phyloP scores from a whole-genome alignment of 2,888 invertebrate species.

The Amblyteles armatorius region DNA sequence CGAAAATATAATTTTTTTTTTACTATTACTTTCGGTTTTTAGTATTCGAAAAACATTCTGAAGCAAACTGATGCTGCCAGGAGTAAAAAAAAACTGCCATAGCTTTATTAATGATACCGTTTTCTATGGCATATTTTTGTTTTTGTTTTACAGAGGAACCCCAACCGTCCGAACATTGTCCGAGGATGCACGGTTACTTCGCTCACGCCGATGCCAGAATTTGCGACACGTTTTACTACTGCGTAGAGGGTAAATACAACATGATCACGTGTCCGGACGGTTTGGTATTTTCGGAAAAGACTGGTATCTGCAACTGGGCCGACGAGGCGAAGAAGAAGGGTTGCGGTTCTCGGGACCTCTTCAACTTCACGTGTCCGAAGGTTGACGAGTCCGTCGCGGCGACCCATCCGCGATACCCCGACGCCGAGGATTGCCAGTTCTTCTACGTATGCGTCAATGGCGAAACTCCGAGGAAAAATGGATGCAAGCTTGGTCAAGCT shows the following conservation, averaged over 20 bases:
- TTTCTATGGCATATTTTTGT: background rate
- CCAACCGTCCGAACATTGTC: constrained; percentile 90
- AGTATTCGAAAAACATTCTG: no score
- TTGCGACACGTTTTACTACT: constrained; percentile 95
- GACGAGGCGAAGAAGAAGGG: constrained; percentile 95
- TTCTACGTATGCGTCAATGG: constrained; percentile 97
- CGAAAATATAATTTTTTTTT: no score
- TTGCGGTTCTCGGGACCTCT: constrained; percentile 94
- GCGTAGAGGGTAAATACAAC: constrained; percentile 95
- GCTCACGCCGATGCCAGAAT: constrained; percentile 91
- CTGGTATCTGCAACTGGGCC: constrained; percentile 96
- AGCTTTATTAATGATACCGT: background rate
- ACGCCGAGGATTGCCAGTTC: constrained; percentile 95
- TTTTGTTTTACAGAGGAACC: constrained; percentile 84
- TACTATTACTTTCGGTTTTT: no score
- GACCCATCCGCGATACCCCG: constrained; percentile 94
- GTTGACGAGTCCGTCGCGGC: constrained; percentile 90
- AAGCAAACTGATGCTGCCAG: no score
- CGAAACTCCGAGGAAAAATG: constrained; percentile 92
- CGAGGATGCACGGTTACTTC: constrained; percentile 94
- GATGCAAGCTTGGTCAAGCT: constrained; percentile 95
- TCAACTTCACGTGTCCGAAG: constrained; percentile 93
- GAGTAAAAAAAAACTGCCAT: no score
- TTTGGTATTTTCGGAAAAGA: constrained; percentile 94
- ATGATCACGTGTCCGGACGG: constrained; percentile 95